Percentiles rank a stretch among this genome's conserved stretches.
These are phyloP conservation scores for Falco punctatus DNA, from an alignment of 2,113 vertebrate genomes.

Conservation along the genomic window DNA sequence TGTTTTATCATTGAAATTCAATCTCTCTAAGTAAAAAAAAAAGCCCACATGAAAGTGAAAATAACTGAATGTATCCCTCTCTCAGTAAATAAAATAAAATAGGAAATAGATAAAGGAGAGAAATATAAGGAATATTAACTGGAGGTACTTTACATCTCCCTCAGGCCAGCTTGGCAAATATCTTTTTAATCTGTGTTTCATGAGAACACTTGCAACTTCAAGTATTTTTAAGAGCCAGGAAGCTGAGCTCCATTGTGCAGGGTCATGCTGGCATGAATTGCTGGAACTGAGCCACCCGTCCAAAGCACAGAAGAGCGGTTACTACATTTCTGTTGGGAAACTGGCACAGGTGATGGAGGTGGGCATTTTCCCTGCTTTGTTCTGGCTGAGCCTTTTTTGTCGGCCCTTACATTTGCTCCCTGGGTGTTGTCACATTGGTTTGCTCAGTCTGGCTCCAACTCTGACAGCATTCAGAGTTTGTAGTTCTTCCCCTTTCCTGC, in stretches of 20 bases:
- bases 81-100: constrained; percentile 15
- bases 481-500: not conserved
- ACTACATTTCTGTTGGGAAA: not conserved
- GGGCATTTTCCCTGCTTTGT: not conserved
- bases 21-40: not conserved
- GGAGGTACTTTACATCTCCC: not conserved
- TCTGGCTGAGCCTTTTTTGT: not conserved
- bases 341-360: not conserved
- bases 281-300: not conserved
- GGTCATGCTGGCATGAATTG: not conserved
- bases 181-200: constrained; percentile 23
- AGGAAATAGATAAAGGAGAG: not conserved
- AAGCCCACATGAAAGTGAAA: not conserved
- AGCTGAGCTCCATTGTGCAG: not conserved
- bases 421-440: not conserved
- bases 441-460: not conserved
- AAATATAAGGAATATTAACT: not conserved
- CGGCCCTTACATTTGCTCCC: not conserved
- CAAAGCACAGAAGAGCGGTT: not conserved
- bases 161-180: not conserved
- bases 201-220: not conserved
- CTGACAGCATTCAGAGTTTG: not conserved
- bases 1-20: constrained; percentile 37
- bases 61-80: not conserved
- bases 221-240: constrained; percentile 2